Base-by-base conservation (phyloP, 1,140 invertebrate genomes). In the Halictus rubicundus region DNA sequence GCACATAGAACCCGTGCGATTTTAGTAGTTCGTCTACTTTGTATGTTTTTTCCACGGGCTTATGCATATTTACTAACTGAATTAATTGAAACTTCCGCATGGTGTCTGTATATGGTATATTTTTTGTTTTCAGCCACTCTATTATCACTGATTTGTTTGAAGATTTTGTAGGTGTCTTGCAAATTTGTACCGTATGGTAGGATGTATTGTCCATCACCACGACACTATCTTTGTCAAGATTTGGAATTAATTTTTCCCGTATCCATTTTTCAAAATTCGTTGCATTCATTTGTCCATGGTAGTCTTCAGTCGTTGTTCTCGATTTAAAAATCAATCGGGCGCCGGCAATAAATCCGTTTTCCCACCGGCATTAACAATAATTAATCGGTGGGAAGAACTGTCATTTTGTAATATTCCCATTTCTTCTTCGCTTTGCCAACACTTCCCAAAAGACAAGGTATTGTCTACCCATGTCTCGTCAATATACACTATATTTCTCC, bases 281-380 rank as follows among this genome's bases (percentile, higher is more conserved):
- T 57, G 72, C 76, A 52, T 61, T 65, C 73, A 70, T 72, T 42
- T 71, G 70, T n/a, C 63, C 81, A 9, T 73, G 75, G 4, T 79
- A 79, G 32, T 77, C 78, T 7, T 77, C 69, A 27, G 73, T 75
- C 0, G 69, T 73, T 4, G 73, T 73, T 42, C 23, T 12, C 1
- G 23, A 1, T 60, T 60, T 60, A 60, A 60, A 60, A 25, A 12
- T 60, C 10, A 25, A 25, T 6, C 4, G 8, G 23, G 65, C 59
- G 27, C 52, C 71, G 37, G 63, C 3, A 14, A 64, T 66, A 7
- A 81, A 66, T 12, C 59, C n/a, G 69, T 78, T 42, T 65, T 46
- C 12, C 39, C 57, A 25, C 57, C 57, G 10, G 57, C 57, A 10
- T 25, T 23, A 1, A 60, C 57, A 12, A 60, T 25, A 25, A 60